phyloP scores from a whole-genome alignment of 2,888 invertebrate species.

The Stenodema calcarata region DNA sequence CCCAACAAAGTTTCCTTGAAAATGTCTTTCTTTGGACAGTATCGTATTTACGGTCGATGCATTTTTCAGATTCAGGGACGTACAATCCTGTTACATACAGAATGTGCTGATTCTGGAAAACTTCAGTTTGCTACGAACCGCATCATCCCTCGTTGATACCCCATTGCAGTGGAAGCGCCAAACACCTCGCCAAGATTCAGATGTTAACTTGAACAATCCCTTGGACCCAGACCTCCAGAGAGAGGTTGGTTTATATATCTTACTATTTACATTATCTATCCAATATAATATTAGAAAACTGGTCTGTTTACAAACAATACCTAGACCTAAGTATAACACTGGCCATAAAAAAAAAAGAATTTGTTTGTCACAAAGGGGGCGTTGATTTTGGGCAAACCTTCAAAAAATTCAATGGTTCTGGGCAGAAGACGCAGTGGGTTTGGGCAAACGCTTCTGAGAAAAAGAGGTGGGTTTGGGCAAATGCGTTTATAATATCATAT shows the following conservation, averaged over 20 bases:
- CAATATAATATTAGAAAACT: no score
- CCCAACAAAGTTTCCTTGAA: no score
- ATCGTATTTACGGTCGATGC: neutral
- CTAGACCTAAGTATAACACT: no score
- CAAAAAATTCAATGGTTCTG: no score
- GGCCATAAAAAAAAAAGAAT: no score
- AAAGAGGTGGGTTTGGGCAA: slow-evolving; percentile 5
- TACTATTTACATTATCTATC: neutral
- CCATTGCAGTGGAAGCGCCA: neutral
- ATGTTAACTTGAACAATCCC: neutral
- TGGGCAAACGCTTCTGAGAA: no score
- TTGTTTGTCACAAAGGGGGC: no score
- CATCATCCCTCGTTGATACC: neutral
- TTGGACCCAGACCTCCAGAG: neutral
- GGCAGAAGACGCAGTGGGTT: no score
- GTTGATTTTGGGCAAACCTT: neutral
- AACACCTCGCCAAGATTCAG: neutral
- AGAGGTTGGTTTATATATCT: neutral
- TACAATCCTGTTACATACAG: neutral
- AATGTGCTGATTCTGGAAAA: neutral
- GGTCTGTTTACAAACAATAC: no score
- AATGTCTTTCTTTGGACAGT: no score
- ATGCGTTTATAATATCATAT: slow-evolving; percentile 2
- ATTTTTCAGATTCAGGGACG: slow-evolving; percentile 6
- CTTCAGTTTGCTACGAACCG: neutral